Evolutionary conservation across 2,888 invertebrate species (phyloP), one percentile per base, ranked within the genome.

Genomic region (Stenurella melanura): DNA sequence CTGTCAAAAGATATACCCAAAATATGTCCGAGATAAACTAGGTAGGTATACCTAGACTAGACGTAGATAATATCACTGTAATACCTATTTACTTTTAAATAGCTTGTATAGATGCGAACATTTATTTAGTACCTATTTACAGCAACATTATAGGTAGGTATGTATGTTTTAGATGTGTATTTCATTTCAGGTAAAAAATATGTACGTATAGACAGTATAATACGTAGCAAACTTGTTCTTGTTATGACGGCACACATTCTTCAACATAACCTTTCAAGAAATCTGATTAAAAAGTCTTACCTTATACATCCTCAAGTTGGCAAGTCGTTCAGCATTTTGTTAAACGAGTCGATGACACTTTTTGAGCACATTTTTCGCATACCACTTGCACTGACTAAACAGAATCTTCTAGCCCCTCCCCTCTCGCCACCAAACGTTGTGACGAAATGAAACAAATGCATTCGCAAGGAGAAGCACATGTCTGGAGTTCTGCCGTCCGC

Each of bases 391-490:
- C 70, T n/a, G n/a, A n/a, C n/a, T 50, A 60, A 70, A 69, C 69
- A 50, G 58, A 70, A 58, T 60, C 60, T 50, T 30, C 19, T 38
- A 38, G 34, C 60, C 60, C 56, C 60, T 70, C 58, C 58, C 58
- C 58, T 70, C 26, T 58, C 69, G 19, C 57, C 69, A 57, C 57
- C 57, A 69, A 69, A 26, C 19, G 34, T 34, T 26, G 54, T 64
- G 74, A 74, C 75, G 66, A 77, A 75, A 73, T 64, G 77, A 74
- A 73, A 72, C 63, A 50, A 54, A 70, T 70, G 70, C 70, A 60
- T 60, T 70, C 50, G 70, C 70, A 70, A 70, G 72, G 34, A 71
- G 64, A 66, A 81, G 81, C 81, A 81, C 81, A 81, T 81, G 81
- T 81, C 81, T 79, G 80, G 75, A 75, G 73, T 80, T 75, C 67